Conservation (phyloP, 2,797 vertebrate genomes). For the Podargus strigoides region DNA sequence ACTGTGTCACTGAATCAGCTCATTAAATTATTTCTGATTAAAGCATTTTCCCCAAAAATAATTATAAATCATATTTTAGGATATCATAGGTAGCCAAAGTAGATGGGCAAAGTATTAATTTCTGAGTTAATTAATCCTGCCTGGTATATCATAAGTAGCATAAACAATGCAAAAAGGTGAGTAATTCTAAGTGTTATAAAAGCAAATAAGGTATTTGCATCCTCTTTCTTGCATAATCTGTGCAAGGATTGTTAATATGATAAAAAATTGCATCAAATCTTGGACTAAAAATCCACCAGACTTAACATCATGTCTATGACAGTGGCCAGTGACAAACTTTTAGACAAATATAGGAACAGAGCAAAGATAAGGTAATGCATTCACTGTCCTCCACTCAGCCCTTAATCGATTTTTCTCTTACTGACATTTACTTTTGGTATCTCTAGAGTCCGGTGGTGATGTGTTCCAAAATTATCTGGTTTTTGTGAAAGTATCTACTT, state of each 20-base stretch:
- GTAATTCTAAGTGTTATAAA: not conserved
- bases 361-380: not conserved
- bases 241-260: not conserved
- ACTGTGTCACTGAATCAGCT: not conserved
- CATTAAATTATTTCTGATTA: not conserved
- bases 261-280: not conserved
- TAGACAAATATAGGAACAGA: not conserved
- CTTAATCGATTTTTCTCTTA: not conserved
- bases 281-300: not conserved
- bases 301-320: not conserved
- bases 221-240: not conserved
- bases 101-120: not conserved
- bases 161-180: not conserved
- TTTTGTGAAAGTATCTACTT: not conserved
- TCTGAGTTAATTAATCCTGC: not conserved
- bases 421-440: rapidly evolving
- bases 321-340: not conserved
- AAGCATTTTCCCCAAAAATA: not conserved
- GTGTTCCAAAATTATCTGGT: not conserved
- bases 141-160: not conserved
- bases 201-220: not conserved
- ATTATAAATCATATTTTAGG: not conserved
- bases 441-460: not conserved
- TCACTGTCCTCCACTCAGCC: not conserved
- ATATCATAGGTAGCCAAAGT: not conserved